Evolutionary conservation across 2,797 vertebrate genomes (phyloP), one percentile per base, ranked within the genome.

Genomic region (Centropyge bicolor): DNA sequence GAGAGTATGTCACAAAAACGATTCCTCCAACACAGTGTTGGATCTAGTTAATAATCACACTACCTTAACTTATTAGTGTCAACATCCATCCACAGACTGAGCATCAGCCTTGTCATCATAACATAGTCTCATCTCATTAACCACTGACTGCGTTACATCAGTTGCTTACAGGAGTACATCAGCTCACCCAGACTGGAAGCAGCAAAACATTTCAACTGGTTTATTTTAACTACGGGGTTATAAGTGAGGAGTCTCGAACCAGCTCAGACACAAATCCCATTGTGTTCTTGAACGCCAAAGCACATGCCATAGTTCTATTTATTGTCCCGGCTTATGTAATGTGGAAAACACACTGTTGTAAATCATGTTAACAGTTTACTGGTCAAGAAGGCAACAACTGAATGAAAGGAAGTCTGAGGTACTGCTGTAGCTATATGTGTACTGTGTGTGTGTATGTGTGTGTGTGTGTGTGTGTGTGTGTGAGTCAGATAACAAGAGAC

Each of bases 301-400:
- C 83, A 84, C 88, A 91, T 81, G 86, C 67, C 88, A 87, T 78
- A 16, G 70, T 54, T 77, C 76, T 86, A 81, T 91, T 89, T 88
- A 86, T 84, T 83, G 64, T 40, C 7, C 35, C 59, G 2, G 64
- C 76, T 86, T 85, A 81, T 80, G 80, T 83, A 84, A 87, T 62
- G 73, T 56, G 55, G 74, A 82, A 83, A 89, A 81, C 45, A 55
- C 46, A 59, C 6, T 48, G 78, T 61, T 80, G 52, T 82, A 82
- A 85, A 78, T 89, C 80, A 74, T 59, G 70, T 89, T 78, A 80
- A 72, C 74, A 70, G 74, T 70, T 1, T 8, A 45, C 36, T 17
- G 54, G 40, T 46, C 52, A 56, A 51, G 55, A 54, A 13, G 67
- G 31, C 84, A 69, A 49, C 67, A 51, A 12, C 64, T 84, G 75